These are phyloP conservation scores for Polia nebulosa DNA, from an alignment of 2,888 invertebrate genomes.

Conservation along the genomic window DNA sequence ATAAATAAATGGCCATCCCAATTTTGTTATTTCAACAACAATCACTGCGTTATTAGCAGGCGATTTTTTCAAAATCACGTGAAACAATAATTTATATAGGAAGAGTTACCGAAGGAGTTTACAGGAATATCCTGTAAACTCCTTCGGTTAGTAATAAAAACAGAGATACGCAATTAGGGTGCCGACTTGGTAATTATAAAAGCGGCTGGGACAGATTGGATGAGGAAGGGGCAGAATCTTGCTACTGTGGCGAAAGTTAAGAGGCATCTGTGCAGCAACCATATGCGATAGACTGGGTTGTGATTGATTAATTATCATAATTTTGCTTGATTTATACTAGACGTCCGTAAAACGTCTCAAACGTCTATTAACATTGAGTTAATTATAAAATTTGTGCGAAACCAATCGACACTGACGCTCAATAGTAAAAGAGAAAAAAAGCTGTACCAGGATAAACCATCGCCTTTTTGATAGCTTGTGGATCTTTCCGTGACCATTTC, in stretches of 20 bases:
- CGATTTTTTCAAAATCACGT: too few relatives aligned
- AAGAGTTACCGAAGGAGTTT: too few relatives aligned
- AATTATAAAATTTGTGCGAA: neutral
- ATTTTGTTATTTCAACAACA: too few relatives aligned
- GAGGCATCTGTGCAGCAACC: too few relatives aligned
- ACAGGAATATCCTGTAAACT: too few relatives aligned
- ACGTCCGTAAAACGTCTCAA: neutral
- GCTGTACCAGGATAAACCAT: conserved; percentile 97
- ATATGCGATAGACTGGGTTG: neutral
- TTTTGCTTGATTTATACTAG: neutral
- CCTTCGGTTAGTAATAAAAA: too few relatives aligned
- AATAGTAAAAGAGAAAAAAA: neutral
- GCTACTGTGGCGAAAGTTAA: neutral
- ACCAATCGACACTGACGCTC: too few relatives aligned
- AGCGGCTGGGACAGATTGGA: neutral
- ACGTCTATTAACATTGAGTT: too few relatives aligned
- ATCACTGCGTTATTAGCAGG: too few relatives aligned
- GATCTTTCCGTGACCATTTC: conserved; percentile 99
- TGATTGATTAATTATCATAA: neutral
- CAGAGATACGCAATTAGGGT: neutral
- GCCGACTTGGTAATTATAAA: neutral
- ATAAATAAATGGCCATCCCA: too few relatives aligned
- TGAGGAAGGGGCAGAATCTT: neutral
- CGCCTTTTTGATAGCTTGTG: conserved; percentile 96
- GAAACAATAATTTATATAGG: too few relatives aligned